Evolutionary conservation across 2,888 invertebrate genomes (phyloP), one percentile per base, ranked within the genome.

Genomic region (Opisthograptis luteolata): DNA sequence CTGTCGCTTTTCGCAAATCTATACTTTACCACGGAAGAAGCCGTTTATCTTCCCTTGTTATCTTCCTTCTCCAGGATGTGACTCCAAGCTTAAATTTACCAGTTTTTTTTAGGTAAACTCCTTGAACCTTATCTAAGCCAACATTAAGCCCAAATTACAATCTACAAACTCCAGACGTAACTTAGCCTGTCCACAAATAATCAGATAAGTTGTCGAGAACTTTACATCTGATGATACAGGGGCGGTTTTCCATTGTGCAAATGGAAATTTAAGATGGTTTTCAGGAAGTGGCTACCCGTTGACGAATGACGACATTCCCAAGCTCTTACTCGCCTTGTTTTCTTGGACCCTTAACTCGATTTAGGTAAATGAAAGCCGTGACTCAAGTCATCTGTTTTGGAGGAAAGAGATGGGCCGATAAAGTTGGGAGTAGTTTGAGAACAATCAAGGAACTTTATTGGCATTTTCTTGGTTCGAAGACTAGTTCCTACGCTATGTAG

Each of bases 231-330:
- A 20, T 9, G 28, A 0, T 0, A 43, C 68, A 75, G 56, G 56
- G 61, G 32, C 46, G 48, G 49, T 49, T 65, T 69, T 77, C 2
- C 53, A 17, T 34, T 61, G 55, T 30, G 39, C 31, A 7, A 37
- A 13, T 3, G 41, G 55, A 9, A 59, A 44, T 60, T 55, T 58
- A 58, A 66, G 58, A 34, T 65, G 62, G 68, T 69, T 65, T 41
- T 46, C 36, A 39, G 63, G 62, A 72, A 79, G 76, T 79, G 73
- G 79, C 71, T 71, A 70, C 69, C 68, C 70, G 78, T 73, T 80
- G 83, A 85, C 82, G 79, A 81, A 85, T 82, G 84, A 76, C 76
- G 76, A 76, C 81, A 76, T 64, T 70, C 70, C 62, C 74, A 75
- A 74, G 77, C 72, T 77, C 76, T 81, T 79, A 82, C 80, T 83